Evolutionary conservation across 2,113 vertebrate genomes (phyloP).

Genomic region (Scolopax mira): DNA sequence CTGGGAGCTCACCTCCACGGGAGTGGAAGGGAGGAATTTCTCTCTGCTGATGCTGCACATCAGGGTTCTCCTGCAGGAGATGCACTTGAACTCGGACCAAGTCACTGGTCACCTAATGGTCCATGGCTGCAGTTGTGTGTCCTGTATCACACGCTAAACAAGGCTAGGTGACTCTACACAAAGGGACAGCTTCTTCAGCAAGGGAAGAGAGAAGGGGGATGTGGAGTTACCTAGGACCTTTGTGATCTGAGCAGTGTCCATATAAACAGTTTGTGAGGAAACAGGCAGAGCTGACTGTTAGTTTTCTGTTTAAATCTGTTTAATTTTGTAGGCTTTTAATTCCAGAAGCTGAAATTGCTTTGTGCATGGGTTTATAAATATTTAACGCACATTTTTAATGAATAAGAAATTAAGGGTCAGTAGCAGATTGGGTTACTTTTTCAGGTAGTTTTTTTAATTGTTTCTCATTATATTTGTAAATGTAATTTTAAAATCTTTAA

Average conservation of each 20-base stretch:
- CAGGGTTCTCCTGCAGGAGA: neutral
- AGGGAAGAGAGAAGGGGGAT: neutral
- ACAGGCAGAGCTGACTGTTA: neutral
- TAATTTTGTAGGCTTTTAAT: slow-evolving; percentile 15
- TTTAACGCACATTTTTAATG: slow-evolving; percentile 47
- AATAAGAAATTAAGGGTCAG: slow-evolving; percentile 32
- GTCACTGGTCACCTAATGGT: neutral
- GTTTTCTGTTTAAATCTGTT: neutral
- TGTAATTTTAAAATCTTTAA: slow-evolving; percentile 31
- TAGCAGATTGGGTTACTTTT: slow-evolving; percentile 10
- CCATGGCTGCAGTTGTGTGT: neutral
- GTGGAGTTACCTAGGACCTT: neutral
- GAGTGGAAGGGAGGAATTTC: neutral
- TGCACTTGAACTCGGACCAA: neutral
- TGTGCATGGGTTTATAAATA: slow-evolving; percentile 36
- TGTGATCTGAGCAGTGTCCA: neutral
- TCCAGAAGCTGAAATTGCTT: slow-evolving; percentile 18
- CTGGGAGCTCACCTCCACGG: neutral
- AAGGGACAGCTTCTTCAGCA: neutral
- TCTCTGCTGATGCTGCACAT: neutral
- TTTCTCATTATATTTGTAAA: slow-evolving; percentile 58
- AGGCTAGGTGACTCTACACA: neutral
- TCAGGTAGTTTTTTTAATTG: slow-evolving; percentile 6
- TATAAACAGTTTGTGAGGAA: neutral
- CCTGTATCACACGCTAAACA: neutral